A percentile compares a stretch with the other conserved stretches of the same genome.
phyloP scores from a whole-genome alignment of 2,888 invertebrate genomes.

The Scotopteryx bipunctaria region DNA sequence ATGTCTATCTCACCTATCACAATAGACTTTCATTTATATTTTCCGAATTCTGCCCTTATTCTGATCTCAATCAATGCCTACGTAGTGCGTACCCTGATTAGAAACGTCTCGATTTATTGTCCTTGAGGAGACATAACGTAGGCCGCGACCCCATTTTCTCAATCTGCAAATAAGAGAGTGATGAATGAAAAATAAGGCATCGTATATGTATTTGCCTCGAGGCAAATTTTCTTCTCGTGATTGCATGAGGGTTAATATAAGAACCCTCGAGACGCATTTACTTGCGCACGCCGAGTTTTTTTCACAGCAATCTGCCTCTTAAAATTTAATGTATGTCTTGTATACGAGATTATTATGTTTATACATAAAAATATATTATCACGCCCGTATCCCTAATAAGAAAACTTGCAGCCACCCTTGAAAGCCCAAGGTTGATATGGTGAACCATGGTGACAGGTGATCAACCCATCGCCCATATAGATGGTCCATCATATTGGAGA shows the following conservation, averaged over 20 bases:
- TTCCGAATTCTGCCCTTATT: too few relatives aligned
- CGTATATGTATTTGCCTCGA: slow-evolving; percentile 36
- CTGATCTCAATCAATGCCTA: background rate
- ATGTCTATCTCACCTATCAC: background rate
- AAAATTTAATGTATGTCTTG: slow-evolving; percentile 35
- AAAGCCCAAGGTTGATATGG: too few relatives aligned
- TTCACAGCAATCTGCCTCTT: slow-evolving; percentile 29
- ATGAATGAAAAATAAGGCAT: slow-evolving; percentile 33
- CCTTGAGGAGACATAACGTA: slow-evolving; percentile 9
- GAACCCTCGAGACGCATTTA: slow-evolving; percentile 41
- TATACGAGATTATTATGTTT: background rate
- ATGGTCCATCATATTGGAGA: too few relatives aligned
- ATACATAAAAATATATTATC: too few relatives aligned
- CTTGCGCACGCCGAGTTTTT: slow-evolving; percentile 33
- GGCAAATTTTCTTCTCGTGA: slow-evolving; percentile 44
- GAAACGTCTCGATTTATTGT: slow-evolving; percentile 9
- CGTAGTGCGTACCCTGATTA: background rate
- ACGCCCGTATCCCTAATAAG: too few relatives aligned
- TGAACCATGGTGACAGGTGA: too few relatives aligned
- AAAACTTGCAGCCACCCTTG: too few relatives aligned
- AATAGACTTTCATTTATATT: background rate
- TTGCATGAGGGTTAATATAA: slow-evolving; percentile 47
- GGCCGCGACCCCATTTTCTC: slow-evolving; percentile 14
- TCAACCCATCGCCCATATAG: too few relatives aligned
- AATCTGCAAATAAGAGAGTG: slow-evolving; percentile 29